Evolutionary conservation across 2,888 invertebrate genomes (phyloP), one percentile per base, ranked within the genome.

Genomic region (Oscheius sp.): DNA sequence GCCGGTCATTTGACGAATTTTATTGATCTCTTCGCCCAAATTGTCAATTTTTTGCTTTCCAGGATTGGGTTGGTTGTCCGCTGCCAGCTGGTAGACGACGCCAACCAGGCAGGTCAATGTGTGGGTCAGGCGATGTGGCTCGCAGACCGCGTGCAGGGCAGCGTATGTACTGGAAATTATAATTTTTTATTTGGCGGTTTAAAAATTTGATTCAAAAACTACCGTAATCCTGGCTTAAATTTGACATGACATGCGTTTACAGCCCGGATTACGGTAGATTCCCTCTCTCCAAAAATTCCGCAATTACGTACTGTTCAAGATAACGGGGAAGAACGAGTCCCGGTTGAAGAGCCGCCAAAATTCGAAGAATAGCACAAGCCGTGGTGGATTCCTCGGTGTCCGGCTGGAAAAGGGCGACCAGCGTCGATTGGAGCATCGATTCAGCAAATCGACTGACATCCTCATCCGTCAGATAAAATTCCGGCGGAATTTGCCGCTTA

Each of bases 281-380:
- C 55, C 21, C 7, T 53, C 18, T 13, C 23, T 55, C 23, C 55
- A 18, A 1, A 2, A 13, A 27, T 5, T 23, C 13, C 7, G 12
- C 1, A 46, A 53, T 1, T 41, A 73, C 78, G 64, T 2, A 81
- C 81, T 79, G 77, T 49, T 82, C 77, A 29, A 82, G 69, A n/a
- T 78, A 70, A 25, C 75, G 74, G 7, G 79, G 77, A 21, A 76
- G 68, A n/a, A 80, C 78, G n/a, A 69, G 35, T 9, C 76, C 78
- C 2, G 78, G 75, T 29, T 78, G 73, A 9, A 82, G 63, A 9
- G 75, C 58, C 21, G 74, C 74, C 25, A 81, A 58, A 16, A 27
- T 43, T 6, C 18, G 27, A 21, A 72, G 23, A 53, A 72, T 53
- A 7, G 7, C 27, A 23, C 64, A 64, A 3, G 72, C 21, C 52